phyloP scores from a whole-genome alignment of 2,113 vertebrate species.

The Edolisoma coerulescens region DNA sequence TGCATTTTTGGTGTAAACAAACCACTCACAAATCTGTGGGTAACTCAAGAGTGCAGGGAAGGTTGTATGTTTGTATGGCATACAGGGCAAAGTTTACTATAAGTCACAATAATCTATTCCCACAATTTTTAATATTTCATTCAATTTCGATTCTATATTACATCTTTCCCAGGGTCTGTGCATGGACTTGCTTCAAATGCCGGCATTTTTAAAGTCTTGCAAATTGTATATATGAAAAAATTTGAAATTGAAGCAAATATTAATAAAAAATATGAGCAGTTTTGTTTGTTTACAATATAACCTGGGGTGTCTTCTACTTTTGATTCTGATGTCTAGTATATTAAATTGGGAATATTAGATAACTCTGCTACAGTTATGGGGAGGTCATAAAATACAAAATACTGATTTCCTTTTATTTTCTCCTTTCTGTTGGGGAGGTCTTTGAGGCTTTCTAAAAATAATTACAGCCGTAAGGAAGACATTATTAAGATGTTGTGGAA shows the following conservation, averaged over 20 bases:
- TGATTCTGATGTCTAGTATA: background rate
- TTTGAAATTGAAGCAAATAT: background rate
- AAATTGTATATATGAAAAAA: background rate
- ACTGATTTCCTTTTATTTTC: background rate
- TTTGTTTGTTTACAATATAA: background rate
- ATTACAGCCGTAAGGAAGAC: background rate
- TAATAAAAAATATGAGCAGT: background rate
- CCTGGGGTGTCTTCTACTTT: background rate
- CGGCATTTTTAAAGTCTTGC: background rate
- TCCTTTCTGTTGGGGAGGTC: background rate
- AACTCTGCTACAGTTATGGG: background rate
- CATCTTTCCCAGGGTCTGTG: background rate
- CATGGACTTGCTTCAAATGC: background rate
- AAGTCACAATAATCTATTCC: background rate
- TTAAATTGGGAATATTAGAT: background rate
- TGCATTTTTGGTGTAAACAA: background rate
- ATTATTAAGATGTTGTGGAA: background rate
- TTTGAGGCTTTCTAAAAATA: background rate
- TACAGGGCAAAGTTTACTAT: background rate
- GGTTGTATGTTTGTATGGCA: background rate
- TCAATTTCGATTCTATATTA: background rate
- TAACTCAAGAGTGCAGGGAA: background rate
- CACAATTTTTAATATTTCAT: background rate
- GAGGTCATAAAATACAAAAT: background rate
- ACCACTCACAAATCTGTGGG: background rate